Evolutionary conservation across 2,797 vertebrate species (phyloP), one percentile per base, ranked within the genome.

Genomic region (Phoxinus dragarum): DNA sequence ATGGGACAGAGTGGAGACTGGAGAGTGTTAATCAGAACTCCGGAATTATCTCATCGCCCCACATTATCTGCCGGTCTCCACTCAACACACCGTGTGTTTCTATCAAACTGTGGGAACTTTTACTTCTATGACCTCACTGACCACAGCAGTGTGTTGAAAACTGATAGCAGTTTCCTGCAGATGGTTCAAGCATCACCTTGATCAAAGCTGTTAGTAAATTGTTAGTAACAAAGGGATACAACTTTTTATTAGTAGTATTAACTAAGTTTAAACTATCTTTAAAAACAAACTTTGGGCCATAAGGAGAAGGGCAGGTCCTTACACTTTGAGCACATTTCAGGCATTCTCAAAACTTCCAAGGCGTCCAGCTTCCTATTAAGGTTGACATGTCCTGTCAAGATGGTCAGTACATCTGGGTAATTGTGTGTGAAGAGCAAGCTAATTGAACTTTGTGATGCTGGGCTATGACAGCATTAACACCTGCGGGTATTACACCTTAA

Each of bases 111-210:
- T 80, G 34, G 82, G 56, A 44, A 34, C 36, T 56, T 88, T 93
- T 92, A 90, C 90, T 91, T 86, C 23, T 0, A 82, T 93, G 91
- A 94, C 88, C 91, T 93, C 92, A 93, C 86, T 89, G 42, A n/a
- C 83, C 74, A 89, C 91, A 77, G 82, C 86, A 88, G 88, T 80
- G 90, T 85, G 85, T 86, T 85, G 69, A 85, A 87, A 83, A 89
- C 83, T 31, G 49, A 38, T 59, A 78, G 34, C 77, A 77, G 77
- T 67, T 89, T 93, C 86, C 56, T 52, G 40, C 66, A 64, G 61
- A 77, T 38, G n/a, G 59, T 86, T 59, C n/a, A 76, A 74, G 23
- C 49, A 27, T 61, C 16, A 69, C 8, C 11, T 61, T 79, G 77
- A 79, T 47, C n/a, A 64, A 66, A 42, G n/a, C 17, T 66, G 59